Base-by-base conservation (phyloP, 2,888 invertebrate genomes). In the Machimus atricapillus region DNA sequence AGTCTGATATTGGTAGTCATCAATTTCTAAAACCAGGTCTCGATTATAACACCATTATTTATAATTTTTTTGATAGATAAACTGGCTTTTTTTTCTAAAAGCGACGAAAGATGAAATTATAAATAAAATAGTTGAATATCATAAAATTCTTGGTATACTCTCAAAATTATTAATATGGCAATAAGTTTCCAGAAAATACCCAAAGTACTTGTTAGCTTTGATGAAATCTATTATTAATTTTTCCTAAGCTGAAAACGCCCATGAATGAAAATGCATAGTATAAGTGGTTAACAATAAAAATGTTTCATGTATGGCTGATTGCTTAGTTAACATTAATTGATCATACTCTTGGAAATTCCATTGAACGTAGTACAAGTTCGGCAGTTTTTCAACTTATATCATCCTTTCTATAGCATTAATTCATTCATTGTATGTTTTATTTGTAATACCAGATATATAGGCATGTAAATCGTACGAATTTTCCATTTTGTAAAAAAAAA, bases 401-500 rank as follows among this genome's bases (percentile, higher is more conserved):
- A 4, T 66, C 37, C 66, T 83, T 23, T 56, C 34, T 56, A 81
- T 66, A 66, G 66, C 23, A 66, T 12, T 66, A 66, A 66, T 66
- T 19, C 66, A 23, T 66, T 66, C 23, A 9, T 58, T 23, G 58
- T 58, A 58, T 66, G 66, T 12, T 66, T 66, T 23, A 66, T 66
- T 23, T 3, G 66, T 66, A 66, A 66, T 66, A 81, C 56, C 37
- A 81, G 56, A 31, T 66, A 58, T 82, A 56, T 34, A 46, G 43
- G 58, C 34, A 56, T 81, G 43, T 79, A n/a, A 66, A 66, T 66
- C 12, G 31, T 83, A 83, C 66, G 82, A 83, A 83, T 83, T 83
- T 83, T 83, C 82, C 82, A 83, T 83, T 83, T 83, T 83, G 58
- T 83, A 66, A 66, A 66, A 46, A 82, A 40, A 40, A 58, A 66